Conservation (phyloP, 2,797 vertebrate species). For the Chrysocyon brachyurus region DNA sequence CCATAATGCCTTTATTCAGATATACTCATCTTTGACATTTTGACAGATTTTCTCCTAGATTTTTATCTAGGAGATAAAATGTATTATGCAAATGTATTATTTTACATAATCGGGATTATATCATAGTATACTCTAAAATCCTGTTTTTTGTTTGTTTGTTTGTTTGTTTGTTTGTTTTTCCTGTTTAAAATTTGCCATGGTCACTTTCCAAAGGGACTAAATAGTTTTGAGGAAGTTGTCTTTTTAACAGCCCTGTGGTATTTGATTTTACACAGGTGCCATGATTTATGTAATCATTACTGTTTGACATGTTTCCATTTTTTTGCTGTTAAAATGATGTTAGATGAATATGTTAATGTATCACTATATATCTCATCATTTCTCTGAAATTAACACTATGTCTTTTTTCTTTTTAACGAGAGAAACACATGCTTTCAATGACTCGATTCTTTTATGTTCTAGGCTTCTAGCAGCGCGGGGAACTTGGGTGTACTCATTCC, state of each 20-base stretch:
- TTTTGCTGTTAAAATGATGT: not conserved
- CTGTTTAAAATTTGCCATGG: not conserved
- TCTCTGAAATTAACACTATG: not conserved
- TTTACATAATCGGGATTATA: not conserved
- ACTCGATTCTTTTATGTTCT: constrained; percentile 66
- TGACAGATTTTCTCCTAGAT: not conserved
- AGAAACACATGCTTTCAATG: not conserved
- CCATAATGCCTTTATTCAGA: not conserved
- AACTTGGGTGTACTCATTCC: constrained; percentile 99
- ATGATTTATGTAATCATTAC: not conserved
- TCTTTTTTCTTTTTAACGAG: not conserved
- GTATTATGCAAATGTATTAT: not conserved
- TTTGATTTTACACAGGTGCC: not conserved
- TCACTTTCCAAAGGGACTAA: not conserved
- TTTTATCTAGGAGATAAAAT: not conserved
- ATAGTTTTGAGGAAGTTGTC: not conserved
- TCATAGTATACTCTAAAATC: not conserved
- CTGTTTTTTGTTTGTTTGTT: not conserved
- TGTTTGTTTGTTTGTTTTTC: not conserved
- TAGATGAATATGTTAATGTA: not conserved
- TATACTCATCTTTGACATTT: not conserved
- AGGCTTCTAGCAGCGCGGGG: constrained; percentile 99
- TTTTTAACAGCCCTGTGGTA: not conserved
- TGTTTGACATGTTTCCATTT: not conserved
- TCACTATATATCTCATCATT: not conserved